Base-by-base conservation (phyloP, 2,888 invertebrate species). In the Nymphalis polychloros region DNA sequence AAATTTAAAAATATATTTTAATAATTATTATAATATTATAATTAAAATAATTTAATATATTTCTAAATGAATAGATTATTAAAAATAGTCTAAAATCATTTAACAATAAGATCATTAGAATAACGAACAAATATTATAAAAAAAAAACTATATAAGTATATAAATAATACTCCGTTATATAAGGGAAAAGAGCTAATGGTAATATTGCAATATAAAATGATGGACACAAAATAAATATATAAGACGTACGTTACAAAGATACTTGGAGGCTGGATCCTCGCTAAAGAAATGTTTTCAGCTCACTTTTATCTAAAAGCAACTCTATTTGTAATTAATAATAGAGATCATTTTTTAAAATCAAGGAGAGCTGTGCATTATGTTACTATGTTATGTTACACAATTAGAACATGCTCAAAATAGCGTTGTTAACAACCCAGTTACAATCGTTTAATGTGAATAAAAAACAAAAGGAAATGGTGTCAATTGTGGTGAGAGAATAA, bases 221-320 rank as follows among this genome's bases (percentile, higher is more conserved):
- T 31, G 27, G 52, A 19, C 46, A 60, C 8, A 52, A 17, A 64
- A 55, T 13, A 6, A 48, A 57, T 31, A 57, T 46, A 46, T 49
- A 80, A 79, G 81, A 77, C 81, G 82, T 84, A 82, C 79, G 83
- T 82, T 82, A 80, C 80, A 81, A 80, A 86, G 89, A 90, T 91
- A 91, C 91, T 91, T 91, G 91, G 91, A 91, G 90, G 88, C 86
- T 86, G 90, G 87, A 81, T 84, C 81, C 82, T 82, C 83, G 41
- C 48, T 41, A 53, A 20, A 13, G 61, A 19, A 46, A 55, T 48
- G 46, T 46, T 48, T 27, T 53, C 46, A 77, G 78, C 41, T 63
- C 82, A 84, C 74, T 55, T 55, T 55, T 55, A 75, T 76, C 86
- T 89, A 90, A 85, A 87, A 87, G 86, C 86, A 82, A 83, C 82